Evolutionary conservation across 92 coral and sea anemone genomes (phyloP).

Genomic region (Phymanthus crucifer): DNA sequence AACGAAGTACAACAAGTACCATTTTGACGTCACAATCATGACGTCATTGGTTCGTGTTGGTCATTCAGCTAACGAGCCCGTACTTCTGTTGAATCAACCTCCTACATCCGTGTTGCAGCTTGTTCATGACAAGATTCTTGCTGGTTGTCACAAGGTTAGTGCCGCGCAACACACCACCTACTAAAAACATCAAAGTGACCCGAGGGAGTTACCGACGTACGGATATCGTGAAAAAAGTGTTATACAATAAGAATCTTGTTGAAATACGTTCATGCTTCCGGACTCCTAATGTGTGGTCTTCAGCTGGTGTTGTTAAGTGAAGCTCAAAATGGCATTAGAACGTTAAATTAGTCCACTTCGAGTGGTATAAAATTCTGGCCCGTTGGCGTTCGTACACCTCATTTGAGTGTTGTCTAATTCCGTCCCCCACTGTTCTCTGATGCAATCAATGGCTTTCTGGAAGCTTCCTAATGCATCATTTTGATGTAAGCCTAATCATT

Average conservation of each 20-base stretch:
- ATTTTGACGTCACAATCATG: neutral
- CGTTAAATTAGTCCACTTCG: neutral
- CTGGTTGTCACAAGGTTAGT: no score
- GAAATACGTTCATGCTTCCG: neutral
- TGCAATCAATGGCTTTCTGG: neutral
- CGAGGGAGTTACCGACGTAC: no score
- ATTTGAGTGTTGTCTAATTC: no score
- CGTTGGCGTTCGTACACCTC: neutral
- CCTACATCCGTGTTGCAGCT: no score
- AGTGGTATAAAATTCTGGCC: neutral
- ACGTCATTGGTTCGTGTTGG: neutral
- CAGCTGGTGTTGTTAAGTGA: neutral
- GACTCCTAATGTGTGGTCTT: neutral
- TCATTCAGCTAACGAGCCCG: no score
- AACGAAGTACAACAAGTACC: neutral
- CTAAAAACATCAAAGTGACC: no score
- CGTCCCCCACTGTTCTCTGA: neutral
- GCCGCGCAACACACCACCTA: no score
- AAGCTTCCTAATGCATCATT: slow-evolving; percentile 2
- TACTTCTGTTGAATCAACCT: no score
- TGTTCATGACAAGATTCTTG: no score
- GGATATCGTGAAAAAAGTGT: neutral
- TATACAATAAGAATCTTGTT: neutral
- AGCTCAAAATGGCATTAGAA: neutral
- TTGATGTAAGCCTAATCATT: neutral